phyloP scores from a whole-genome alignment of 2,888 invertebrate species.

The Hypena proboscidalis region DNA sequence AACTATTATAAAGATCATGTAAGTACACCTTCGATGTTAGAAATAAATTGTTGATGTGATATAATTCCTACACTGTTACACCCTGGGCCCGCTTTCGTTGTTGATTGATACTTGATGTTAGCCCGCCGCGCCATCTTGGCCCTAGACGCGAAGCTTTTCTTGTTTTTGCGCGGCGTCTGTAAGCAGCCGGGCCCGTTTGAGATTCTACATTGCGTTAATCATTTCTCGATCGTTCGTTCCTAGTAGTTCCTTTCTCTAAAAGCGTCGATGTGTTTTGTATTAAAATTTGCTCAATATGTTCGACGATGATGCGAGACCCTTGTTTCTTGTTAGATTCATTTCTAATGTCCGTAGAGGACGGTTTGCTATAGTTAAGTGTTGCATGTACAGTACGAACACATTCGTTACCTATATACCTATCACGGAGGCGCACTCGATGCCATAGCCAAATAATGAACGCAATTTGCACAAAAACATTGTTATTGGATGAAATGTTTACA shows the following conservation, averaged over 20 bases:
- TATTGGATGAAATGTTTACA: conserved; percentile 40
- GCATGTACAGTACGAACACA: conserved; percentile 41
- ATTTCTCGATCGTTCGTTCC: conserved; percentile 76
- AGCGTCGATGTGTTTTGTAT: conserved; percentile 69
- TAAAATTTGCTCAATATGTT: conserved; percentile 80
- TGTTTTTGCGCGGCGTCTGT: conserved; percentile 31
- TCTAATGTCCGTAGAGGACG: conserved; percentile 37
- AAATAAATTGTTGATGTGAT: conserved; percentile 75
- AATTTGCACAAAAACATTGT: conserved; percentile 64
- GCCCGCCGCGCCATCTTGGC: conserved; percentile 29
- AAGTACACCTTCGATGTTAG: conserved; percentile 76
- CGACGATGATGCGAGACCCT: conserved; percentile 58
- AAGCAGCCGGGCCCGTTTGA: conserved; percentile 49
- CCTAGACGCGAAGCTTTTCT: conserved; percentile 17
- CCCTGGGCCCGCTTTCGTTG: conserved; percentile 54
- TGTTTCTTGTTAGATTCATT: conserved; percentile 51
- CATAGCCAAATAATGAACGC: conserved; percentile 48
- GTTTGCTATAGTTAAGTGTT: conserved; percentile 39
- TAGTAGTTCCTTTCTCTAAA: conserved; percentile 71
- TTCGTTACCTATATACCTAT: conserved; percentile 64
- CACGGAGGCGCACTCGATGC: conserved; percentile 47
- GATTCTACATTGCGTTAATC: conserved; percentile 71
- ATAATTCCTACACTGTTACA: conserved; percentile 71
- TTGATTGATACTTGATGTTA: conserved; percentile 38
- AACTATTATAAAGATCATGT: conserved; percentile 61